These are phyloP conservation scores for Venusia cambrica DNA, from an alignment of 2,888 invertebrate species.

Conservation along the genomic window DNA sequence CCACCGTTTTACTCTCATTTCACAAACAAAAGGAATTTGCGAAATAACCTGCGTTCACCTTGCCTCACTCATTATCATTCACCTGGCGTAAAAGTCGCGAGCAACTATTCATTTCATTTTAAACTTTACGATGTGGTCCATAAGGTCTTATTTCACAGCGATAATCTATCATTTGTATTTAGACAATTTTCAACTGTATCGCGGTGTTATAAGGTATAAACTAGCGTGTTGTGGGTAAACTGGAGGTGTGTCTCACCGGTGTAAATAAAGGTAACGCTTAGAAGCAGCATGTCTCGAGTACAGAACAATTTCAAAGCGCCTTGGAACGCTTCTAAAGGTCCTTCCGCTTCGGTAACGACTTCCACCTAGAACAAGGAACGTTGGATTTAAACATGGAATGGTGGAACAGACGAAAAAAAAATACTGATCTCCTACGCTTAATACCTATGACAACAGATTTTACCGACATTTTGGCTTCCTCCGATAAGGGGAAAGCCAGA, in stretches of 20 bases:
- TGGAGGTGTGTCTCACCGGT: constrained; percentile 83
- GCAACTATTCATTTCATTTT: constrained; percentile 2
- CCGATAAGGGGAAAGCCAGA: no score
- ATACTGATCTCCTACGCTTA: no score
- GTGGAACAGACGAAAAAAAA: no score
- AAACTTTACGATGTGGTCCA: no score
- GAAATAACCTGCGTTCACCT: constrained; percentile 23
- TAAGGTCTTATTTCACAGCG: no score
- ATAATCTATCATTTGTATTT: no score
- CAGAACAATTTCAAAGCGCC: constrained; percentile 89
- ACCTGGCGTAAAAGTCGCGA: constrained; percentile 17
- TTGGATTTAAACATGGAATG: no score
- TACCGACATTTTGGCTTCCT: no score
- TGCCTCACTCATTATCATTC: constrained; percentile 27
- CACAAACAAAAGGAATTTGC: constrained; percentile 23
- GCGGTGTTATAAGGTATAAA: no score
- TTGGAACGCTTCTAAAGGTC: constrained; percentile 86
- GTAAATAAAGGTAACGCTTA: constrained; percentile 93
- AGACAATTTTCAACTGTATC: neutral
- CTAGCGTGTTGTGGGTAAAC: no score
- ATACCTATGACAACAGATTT: no score
- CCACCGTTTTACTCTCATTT: constrained; percentile 5
- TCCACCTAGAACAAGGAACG: constrained; percentile 61
- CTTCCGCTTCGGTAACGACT: constrained; percentile 63
- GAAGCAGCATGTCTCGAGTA: constrained; percentile 91